Percentiles rank a stretch among this genome's conserved stretches.
Evolutionary conservation across 2,113 vertebrate species (phyloP).

Genomic region (Anarrhichthys ocellatus): DNA sequence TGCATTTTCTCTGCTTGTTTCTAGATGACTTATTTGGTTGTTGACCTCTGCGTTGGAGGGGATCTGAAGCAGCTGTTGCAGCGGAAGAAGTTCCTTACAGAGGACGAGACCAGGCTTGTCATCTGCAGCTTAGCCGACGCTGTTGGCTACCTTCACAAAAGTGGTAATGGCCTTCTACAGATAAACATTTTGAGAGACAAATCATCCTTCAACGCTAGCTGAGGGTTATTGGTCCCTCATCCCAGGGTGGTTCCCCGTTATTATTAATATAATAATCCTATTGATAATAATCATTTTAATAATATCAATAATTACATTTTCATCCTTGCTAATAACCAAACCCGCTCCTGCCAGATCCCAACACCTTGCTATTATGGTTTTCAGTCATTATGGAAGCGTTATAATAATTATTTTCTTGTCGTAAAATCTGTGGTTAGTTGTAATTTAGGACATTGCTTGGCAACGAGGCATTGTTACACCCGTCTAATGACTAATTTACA

Average conservation of each 20-base stretch:
- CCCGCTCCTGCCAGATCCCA: not conserved
- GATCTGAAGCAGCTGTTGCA: conserved; percentile 86
- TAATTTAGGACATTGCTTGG: conserved; percentile 77
- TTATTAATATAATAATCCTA: not conserved
- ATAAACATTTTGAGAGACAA: conserved; percentile 18
- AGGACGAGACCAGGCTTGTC: conserved; percentile 88
- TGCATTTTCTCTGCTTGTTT: conserved; percentile 55
- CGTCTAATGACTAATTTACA: conserved; percentile 81
- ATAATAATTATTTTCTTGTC: conserved; percentile 46
- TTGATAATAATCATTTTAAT: no score
- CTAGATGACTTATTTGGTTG: conserved; percentile 89
- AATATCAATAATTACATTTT: not conserved
- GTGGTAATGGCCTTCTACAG: conserved; percentile 74
- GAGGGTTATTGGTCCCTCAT: not conserved
- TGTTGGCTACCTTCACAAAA: conserved; percentile 87
- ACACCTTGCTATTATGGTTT: not conserved
- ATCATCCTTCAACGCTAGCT: not conserved
- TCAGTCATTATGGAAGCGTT: not conserved
- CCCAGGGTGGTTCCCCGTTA: not conserved
- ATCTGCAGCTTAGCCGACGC: conserved; percentile 86
- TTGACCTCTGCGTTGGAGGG: conserved; percentile 88
- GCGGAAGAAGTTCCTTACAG: conserved; percentile 82
- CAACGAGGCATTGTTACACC: conserved; percentile 78
- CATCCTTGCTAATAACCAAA: not conserved
- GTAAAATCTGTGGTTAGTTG: conserved; percentile 76